Evolutionary conservation across 1,140 invertebrate species (phyloP), one percentile per base, ranked within the genome.

Genomic region (Cydia amplana): DNA sequence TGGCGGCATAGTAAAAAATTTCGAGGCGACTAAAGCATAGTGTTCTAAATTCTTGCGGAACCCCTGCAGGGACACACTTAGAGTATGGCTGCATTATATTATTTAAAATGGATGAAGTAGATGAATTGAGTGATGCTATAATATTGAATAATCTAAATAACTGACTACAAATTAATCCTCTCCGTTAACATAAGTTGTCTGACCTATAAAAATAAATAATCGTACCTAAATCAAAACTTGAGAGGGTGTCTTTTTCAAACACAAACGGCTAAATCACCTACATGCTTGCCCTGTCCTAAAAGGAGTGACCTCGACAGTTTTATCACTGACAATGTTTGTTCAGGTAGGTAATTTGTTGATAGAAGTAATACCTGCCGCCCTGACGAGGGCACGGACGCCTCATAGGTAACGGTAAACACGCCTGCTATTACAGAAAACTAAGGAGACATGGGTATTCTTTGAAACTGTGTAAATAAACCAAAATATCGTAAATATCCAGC

Each of bases 271-370:
- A 51, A 51, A 60, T 60, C 55, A 60, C 20, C 20, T 5, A 60
- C 55, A 60, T 60, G 64, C 64, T 64, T 25, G 10, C n/a, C 32
- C 65, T 70, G 65, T 36, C 65, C 14, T 40, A 70, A 70, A 40
- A 10, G n/a, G n/a, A 18, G 12, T 32, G 65, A 36, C 65, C n/a
- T 18, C 28, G 65, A 18, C 16, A 43, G 65, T 70, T 70, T 70
- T 70, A 70, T 70, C 65, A 23, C 28, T 18, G 65, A 70, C 65
- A 36, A 70, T 20, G 65, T 70, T 70, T 70, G 28, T 14, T 70
- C 65, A 70, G 65, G 65, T 70, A 43, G 65, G 65, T 70, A 32
- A 70, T 70, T 70, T 36, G 28, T 70, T 32, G 32, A 36, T 36
- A 36, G 28, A 16, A 32, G 28, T 70, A 70, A 70, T 70, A 70